These are phyloP conservation scores for Cylloceria caligata DNA, from an alignment of 2,888 invertebrate species.

Conservation along the genomic window DNA sequence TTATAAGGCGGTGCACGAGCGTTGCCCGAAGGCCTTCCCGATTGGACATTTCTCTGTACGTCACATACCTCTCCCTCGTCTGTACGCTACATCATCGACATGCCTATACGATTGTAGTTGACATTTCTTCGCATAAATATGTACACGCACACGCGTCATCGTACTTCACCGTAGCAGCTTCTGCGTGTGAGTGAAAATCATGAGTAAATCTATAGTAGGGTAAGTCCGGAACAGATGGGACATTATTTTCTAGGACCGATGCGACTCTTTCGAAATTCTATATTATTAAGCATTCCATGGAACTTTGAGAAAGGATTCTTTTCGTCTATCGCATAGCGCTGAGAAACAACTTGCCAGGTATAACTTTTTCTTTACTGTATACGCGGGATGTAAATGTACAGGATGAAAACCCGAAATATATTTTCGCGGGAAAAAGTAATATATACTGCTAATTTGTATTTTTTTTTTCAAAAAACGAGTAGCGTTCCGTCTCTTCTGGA, in stretches of 20 bases:
- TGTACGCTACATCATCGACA: constrained; percentile 13
- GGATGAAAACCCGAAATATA: no score
- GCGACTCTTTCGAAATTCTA: neutral
- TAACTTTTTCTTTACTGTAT: no score
- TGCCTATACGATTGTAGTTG: neutral
- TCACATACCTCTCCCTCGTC: constrained; percentile 33
- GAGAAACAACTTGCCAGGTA: neutral
- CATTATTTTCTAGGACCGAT: neutral
- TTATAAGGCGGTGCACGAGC: constrained; percentile 66
- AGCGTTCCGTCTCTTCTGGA: neutral
- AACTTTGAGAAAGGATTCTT: no score
- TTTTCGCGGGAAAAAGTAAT: no score
- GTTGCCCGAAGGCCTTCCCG: constrained; percentile 59
- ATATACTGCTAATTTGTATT: neutral
- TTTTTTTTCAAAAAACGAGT: neutral
- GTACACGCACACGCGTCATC: neutral
- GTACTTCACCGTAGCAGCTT: neutral
- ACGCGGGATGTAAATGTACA: no score
- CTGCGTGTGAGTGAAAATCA: neutral
- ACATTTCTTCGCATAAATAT: neutral
- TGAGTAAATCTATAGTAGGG: constrained; percentile 3
- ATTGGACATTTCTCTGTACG: constrained; percentile 63
- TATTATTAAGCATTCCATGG: neutral
- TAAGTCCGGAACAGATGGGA: neutral
- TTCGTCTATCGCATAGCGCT: no score